These are phyloP conservation scores for Allobates femoralis DNA, from an alignment of 2,797 vertebrate genomes.

Conservation along the genomic window DNA sequence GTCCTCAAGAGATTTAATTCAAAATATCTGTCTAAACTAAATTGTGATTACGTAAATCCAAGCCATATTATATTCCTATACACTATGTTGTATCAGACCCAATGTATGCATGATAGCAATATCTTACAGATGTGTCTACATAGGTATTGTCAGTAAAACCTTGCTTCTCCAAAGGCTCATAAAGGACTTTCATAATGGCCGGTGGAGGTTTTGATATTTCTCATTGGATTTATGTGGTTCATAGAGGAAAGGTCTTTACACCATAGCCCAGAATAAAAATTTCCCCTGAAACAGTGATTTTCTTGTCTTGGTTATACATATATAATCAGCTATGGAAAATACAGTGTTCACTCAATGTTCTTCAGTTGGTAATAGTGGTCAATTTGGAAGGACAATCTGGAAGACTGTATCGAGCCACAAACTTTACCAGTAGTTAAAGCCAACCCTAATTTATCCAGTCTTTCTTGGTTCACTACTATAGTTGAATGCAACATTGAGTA, in stretches of 20 bases:
- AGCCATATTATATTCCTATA: no score
- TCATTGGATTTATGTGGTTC: not conserved
- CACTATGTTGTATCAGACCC: no score
- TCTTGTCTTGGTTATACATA: not conserved
- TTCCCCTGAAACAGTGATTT: not conserved
- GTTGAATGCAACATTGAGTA: not conserved
- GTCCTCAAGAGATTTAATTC: no score
- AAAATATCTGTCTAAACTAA: no score
- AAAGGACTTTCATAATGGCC: not conserved
- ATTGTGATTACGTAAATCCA: no score
- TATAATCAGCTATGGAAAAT: not conserved
- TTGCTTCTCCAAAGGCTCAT: not conserved
- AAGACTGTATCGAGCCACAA: not conserved
- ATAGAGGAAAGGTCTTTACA: not conserved
- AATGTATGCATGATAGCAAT: not conserved
- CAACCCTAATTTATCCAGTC: not conserved
- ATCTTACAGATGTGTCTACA: not conserved
- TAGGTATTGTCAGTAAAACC: not conserved
- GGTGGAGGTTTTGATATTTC: not conserved
- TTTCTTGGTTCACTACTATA: not conserved
- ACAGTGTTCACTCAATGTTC: not conserved
- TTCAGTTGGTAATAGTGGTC: not conserved
- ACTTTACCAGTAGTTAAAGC: not conserved
- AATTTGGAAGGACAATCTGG: not conserved
- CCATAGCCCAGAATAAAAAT: no score